Conservation (phyloP, 1,140 invertebrate species). For the Holcopasites calliopsidis region DNA sequence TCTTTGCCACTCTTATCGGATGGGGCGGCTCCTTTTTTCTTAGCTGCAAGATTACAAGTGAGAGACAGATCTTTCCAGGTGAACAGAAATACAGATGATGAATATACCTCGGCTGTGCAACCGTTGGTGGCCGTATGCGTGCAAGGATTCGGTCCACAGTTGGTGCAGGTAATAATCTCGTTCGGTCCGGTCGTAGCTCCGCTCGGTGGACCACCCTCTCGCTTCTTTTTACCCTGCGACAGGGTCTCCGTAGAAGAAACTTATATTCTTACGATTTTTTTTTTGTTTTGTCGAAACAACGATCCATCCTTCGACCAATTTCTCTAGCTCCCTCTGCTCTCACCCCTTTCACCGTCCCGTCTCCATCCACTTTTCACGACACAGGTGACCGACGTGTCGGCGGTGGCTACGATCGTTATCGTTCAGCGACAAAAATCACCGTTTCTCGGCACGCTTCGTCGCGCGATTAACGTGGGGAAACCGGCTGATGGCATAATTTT, state of each 20-base stretch:
- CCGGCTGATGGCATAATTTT: background rate
- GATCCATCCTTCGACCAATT: conserved; percentile 54
- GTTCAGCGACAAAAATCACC: background rate
- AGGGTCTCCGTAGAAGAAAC: conserved; percentile 76
- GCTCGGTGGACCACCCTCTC: conserved; percentile 80
- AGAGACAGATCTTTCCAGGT: background rate
- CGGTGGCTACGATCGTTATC: background rate
- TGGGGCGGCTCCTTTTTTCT: conserved; percentile 93
- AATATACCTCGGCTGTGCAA: conserved; percentile 88
- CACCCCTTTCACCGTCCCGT: background rate
- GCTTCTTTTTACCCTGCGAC: conserved; percentile 89
- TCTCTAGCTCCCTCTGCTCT: background rate
- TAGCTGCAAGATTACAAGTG: conserved; percentile 83
- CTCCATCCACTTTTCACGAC: background rate
- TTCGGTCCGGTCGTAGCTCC: conserved; percentile 81
- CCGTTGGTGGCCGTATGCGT: conserved; percentile 92
- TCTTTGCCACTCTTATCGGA: conserved; percentile 94
- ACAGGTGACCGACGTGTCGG: background rate
- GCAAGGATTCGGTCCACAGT: conserved; percentile 89
- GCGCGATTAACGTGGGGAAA: no score
- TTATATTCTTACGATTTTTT: conserved; percentile 56
- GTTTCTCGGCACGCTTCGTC: no score
- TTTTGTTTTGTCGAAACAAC: conserved; percentile 45
- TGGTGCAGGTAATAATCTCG: conserved; percentile 90
- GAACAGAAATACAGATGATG: background rate